These are phyloP conservation scores for Gymnosoma rotundatum DNA, from an alignment of 2,888 invertebrate species.

Conservation along the genomic window DNA sequence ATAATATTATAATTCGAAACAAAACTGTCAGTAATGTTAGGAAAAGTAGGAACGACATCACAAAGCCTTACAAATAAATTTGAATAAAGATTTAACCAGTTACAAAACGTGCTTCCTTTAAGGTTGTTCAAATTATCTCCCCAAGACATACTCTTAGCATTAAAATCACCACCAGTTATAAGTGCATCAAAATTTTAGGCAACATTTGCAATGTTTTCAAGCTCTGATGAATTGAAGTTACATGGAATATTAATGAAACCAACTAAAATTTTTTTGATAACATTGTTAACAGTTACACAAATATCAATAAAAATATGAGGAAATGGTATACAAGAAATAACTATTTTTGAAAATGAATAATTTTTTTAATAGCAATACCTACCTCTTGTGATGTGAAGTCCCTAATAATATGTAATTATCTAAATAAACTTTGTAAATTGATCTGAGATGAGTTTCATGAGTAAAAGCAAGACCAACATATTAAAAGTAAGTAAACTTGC, in stretches of 20 bases:
- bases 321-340: constrained; percentile 6
- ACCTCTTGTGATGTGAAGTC: constrained; percentile 13
- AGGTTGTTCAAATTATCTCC: no score
- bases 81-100: neutral
- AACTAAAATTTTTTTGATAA: neutral
- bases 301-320: constrained; percentile 14
- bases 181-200: neutral
- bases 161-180: neutral
- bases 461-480: constrained; percentile 22
- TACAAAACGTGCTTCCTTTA: neutral
- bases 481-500: neutral
- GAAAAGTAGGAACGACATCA: neutral
- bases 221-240: neutral
- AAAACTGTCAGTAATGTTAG: neutral
- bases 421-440: constrained; percentile 1
- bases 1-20: neutral
- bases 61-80: neutral
- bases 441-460: constrained; percentile 12
- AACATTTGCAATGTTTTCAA: neutral
- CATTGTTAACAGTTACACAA: neutral
- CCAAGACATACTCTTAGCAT: neutral
- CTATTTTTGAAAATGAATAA: constrained; percentile 1
- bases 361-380: constrained; percentile 11
- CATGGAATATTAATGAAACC: neutral
- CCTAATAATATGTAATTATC: constrained; percentile 2